Evolutionary conservation across 1,140 invertebrate genomes (phyloP).

Genomic region (Drosophila virilis): DNA sequence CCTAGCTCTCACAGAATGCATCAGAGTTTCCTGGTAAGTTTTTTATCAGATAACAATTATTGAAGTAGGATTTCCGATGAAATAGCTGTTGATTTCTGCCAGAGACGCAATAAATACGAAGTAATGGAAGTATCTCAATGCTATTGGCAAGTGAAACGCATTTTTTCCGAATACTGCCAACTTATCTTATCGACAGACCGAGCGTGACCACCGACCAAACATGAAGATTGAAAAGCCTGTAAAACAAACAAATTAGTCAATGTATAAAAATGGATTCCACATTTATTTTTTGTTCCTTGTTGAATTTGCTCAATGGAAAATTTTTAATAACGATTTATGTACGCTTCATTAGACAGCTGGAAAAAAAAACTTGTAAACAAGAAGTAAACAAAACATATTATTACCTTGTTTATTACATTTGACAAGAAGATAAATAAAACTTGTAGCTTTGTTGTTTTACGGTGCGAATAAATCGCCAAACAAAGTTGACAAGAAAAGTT

Average conservation of each 20-base stretch:
- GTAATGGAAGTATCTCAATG: slow-evolving; percentile 4
- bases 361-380: slow-evolving; percentile 20
- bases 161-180: slow-evolving; percentile 1
- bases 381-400: slow-evolving; percentile 15
- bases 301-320: slow-evolving; percentile 13
- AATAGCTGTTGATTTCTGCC: slow-evolving; percentile 8
- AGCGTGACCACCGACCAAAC: slow-evolving; percentile 39
- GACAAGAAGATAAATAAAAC: slow-evolving; percentile 43
- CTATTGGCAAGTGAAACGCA: slow-evolving; percentile 9
- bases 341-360: slow-evolving; percentile 49
- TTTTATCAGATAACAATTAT: slow-evolving; percentile 6
- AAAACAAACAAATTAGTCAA: slow-evolving; percentile 46
- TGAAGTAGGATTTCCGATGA: slow-evolving; percentile 24
- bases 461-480: slow-evolving; percentile 21
- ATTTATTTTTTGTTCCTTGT: neutral
- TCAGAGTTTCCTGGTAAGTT: slow-evolving; percentile 7
- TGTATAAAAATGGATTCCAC: slow-evolving; percentile 33
- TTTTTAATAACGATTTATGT: slow-evolving; percentile 32
- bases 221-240: slow-evolving; percentile 16
- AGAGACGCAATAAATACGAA: slow-evolving; percentile 1
- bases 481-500: slow-evolving; percentile 44
- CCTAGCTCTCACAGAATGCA: slow-evolving; percentile 1
- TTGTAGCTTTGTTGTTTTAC: slow-evolving; percentile 19
- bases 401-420: slow-evolving; percentile 41
- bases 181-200: slow-evolving; percentile 40